Percentiles rank a stretch among this genome's conserved stretches.
Evolutionary conservation across 2,797 vertebrate species (phyloP).

Genomic region (Sylvilagus floridanus): DNA sequence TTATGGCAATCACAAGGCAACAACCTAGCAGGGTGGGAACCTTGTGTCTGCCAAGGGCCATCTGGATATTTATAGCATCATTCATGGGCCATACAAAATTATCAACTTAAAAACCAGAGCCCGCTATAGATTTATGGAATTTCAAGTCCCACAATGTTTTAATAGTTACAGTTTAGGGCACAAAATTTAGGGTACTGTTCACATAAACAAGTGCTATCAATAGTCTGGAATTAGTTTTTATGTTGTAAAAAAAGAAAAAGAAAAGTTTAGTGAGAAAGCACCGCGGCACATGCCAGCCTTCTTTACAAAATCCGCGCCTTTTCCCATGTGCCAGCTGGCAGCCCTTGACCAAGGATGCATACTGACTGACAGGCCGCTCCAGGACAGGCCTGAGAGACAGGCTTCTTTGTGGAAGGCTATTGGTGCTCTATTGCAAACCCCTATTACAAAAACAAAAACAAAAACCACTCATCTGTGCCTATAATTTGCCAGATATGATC

Average conservation of each 20-base stretch:
- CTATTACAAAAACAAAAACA: background rate
- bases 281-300: background rate
- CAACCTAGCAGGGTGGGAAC: background rate
- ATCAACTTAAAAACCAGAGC: no score
- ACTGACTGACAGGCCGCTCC: background rate
- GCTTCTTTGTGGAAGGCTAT: slow-evolving; percentile 4
- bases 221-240: slow-evolving; percentile 1
- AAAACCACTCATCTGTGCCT: background rate
- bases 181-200: slow-evolving; percentile 39
- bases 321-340: background rate
- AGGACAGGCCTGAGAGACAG: background rate
- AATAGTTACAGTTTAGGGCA: slow-evolving; percentile 18
- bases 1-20: slow-evolving; percentile 19
- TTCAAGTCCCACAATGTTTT: background rate
- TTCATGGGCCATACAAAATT: no score
- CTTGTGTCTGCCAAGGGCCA: no score
- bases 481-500: background rate
- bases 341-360: slow-evolving; percentile 2
- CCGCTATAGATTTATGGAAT: no score
- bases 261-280: background rate
- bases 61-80: no score
- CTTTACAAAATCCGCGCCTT: slow-evolving; percentile 24
- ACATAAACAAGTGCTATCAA: slow-evolving; percentile 17
- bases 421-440: slow-evolving; percentile 51
- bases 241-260: background rate